phyloP scores from a whole-genome alignment of 2,888 invertebrate genomes.

The Danaus chrysippus region DNA sequence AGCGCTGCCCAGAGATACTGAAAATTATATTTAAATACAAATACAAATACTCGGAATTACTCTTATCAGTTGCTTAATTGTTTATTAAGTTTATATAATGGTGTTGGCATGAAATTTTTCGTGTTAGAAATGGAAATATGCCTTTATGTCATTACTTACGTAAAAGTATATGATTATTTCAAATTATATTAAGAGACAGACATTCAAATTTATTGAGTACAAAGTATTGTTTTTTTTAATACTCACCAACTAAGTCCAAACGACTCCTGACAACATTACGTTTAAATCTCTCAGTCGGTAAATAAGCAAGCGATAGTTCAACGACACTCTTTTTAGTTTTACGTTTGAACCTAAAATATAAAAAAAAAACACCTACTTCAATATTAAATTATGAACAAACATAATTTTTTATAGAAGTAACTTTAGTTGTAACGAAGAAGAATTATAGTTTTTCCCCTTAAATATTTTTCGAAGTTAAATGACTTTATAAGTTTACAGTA shows the following conservation, averaged over 20 bases:
- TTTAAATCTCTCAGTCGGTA: constrained; percentile 81
- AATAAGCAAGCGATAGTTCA: constrained; percentile 75
- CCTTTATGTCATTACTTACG: no score
- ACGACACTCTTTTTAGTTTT: constrained; percentile 68
- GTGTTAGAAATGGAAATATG: no score
- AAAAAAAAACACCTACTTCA: neutral
- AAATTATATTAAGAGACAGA: no score
- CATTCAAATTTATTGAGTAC: no score
- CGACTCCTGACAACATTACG: constrained; percentile 82
- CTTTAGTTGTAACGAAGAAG: no score
- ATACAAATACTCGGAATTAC: neutral
- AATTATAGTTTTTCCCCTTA: no score
- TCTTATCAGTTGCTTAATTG: neutral
- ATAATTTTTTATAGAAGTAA: neutral
- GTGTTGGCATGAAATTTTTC: no score
- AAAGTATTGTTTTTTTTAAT: constrained; percentile 1
- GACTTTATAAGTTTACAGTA: no score
- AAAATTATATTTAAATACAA: constrained; percentile 29
- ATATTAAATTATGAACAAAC: neutral
- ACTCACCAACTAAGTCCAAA: constrained; percentile 81
- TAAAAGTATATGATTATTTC: no score
- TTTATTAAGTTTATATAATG: no score
- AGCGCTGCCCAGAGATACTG: constrained; percentile 83
- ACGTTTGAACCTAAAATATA: constrained; percentile 41
- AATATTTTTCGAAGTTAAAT: no score